Percentiles rank a stretch among this genome's conserved stretches.
phyloP scores from a whole-genome alignment of 1,140 invertebrate species.

The Glossosoma conforme region DNA sequence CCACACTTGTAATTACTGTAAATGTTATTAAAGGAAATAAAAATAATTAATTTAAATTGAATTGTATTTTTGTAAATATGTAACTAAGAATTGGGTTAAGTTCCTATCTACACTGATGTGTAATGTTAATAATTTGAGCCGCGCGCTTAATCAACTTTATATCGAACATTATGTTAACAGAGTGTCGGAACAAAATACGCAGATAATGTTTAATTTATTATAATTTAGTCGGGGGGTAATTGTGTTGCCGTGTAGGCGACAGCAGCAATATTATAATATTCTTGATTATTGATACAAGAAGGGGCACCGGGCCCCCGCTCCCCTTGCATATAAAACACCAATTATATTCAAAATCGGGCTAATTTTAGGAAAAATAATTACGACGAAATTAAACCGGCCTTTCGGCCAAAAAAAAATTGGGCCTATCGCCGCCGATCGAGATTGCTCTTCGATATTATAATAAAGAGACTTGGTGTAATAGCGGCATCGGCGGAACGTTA shows the following conservation, averaged over 20 bases:
- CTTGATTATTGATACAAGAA: constrained; percentile 13
- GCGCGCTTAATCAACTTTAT: too few species aligned
- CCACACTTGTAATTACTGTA: too few species aligned
- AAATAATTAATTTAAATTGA: too few species aligned
- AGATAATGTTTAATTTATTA: constrained; percentile 25
- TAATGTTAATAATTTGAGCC: too few species aligned
- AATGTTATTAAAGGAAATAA: too few species aligned
- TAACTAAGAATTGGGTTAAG: too few species aligned
- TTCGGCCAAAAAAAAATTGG: constrained; percentile 15
- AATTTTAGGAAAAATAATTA: constrained; percentile 22
- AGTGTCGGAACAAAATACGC: constrained; percentile 21
- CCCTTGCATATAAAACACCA: constrained; percentile 23
- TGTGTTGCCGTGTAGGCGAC: constrained; percentile 12
- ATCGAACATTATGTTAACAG: constrained; percentile 26
- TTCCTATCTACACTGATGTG: too few species aligned
- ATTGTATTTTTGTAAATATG: too few species aligned
- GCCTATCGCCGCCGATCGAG: constrained; percentile 18
- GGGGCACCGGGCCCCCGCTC: constrained; percentile 5
- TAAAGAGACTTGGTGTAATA: not conserved
- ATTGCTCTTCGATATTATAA: constrained; percentile 20
- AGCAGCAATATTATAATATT: constrained; percentile 9
- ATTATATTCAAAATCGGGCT: constrained; percentile 17
- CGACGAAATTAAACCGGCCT: constrained; percentile 14
- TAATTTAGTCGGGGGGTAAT: constrained; percentile 17
- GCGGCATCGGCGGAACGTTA: too few species aligned